Evolutionary conservation across 2,797 vertebrate genomes (phyloP).

Genomic region (Cacajao melanocephalus): DNA sequence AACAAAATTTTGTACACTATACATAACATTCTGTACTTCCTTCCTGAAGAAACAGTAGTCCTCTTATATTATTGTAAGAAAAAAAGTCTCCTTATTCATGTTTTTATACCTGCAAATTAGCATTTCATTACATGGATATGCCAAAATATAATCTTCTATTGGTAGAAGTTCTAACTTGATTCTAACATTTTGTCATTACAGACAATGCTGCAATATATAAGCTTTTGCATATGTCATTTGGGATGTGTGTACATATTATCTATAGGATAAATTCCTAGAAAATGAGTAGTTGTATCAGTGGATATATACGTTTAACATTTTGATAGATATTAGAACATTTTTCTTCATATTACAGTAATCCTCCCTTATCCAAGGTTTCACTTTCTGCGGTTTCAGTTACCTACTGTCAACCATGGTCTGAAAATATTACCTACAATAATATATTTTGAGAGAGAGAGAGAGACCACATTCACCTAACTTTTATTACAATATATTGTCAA

Average conservation of each 20-base stretch:
- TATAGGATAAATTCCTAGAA: constrained; percentile 9
- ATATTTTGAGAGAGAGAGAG: neutral
- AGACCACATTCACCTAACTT: neutral
- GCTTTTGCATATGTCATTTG: neutral
- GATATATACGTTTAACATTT: neutral
- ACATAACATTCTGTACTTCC: neutral
- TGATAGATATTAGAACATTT: neutral
- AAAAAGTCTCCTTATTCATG: neutral
- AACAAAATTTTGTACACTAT: neutral
- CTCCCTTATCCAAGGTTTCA: neutral
- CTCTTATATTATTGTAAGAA: neutral
- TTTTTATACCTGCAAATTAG: neutral
- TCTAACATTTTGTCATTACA: neutral
- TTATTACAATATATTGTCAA: neutral
- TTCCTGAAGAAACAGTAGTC: neutral
- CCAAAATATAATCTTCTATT: neutral
- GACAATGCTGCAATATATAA: neutral
- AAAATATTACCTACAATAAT: neutral
- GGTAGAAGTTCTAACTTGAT: neutral
- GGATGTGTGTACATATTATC: neutral
- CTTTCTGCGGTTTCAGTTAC: neutral
- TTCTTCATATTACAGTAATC: neutral
- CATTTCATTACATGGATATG: neutral
- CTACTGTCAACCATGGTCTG: neutral
- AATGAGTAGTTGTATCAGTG: neutral